Evolutionary conservation across 2,888 invertebrate genomes (phyloP), one percentile per base, ranked within the genome.

Genomic region (Lutraria lutraria): DNA sequence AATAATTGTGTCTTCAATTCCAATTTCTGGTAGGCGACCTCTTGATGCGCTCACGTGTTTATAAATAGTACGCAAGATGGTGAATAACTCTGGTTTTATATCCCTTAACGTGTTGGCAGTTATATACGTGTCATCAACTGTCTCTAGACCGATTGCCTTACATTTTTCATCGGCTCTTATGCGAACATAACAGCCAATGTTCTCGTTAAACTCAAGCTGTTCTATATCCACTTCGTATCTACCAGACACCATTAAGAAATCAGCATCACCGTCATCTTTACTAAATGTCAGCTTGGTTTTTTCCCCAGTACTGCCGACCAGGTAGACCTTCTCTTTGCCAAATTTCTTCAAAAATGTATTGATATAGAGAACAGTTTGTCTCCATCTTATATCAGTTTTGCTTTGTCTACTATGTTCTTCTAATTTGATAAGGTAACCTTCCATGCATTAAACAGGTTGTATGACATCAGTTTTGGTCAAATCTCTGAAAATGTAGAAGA

Each of bases 221-320:
- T 81, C 63, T 15, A 85, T 82, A 0, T 90, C 89, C n/a, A 92
- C 79, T 19, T 63, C n/a, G n/a, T 87, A 34, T n/a, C 16, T 88
- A 19, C 84, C 89, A 19, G 91, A 91, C 15, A 90, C 86, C 1
- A 91, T 25, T 0, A 92, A 54, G 43, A 91, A 89, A 63, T 92
- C 92, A 12, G 56, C 90, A 80, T 92, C 92, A 0, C 92, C 92
- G 63, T 89, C 82, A 16, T 92, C 90, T 29, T 91, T 85, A 15
- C 53, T 29, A 21, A 72, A 60, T 31, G 88, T 85, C 29, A 92
- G 85, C 52, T 90, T 88, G 0, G 87, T 85, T 25, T 29, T 63
- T 29, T 90, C 91, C n/a, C 85, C 86, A 2, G 89, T 88, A 68
- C 92, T 92, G 16, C 92, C 92, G n/a, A 90, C 90, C 16, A 88